phyloP scores from a whole-genome alignment of 2,797 vertebrate species.

The Fringilla coelebs region DNA sequence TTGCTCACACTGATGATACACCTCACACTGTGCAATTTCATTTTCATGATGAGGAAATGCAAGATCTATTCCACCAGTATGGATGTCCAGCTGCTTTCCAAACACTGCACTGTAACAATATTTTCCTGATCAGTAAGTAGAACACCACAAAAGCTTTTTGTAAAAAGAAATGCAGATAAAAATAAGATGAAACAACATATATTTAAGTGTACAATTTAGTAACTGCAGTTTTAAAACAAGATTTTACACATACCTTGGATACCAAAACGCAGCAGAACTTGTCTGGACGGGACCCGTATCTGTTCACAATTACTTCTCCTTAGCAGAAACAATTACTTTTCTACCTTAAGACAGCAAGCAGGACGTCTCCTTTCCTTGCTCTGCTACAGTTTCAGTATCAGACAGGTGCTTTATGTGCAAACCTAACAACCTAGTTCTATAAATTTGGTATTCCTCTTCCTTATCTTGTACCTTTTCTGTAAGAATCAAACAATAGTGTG shows the following conservation, averaged over 20 bases:
- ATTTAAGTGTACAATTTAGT: neutral
- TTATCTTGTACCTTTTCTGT: neutral
- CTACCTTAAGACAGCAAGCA: neutral
- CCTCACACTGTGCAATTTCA: conserved; percentile 94
- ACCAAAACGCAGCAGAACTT: neutral
- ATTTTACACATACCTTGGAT: neutral
- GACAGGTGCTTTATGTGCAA: neutral
- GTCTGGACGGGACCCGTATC: neutral
- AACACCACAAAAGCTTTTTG: neutral
- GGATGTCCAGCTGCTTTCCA: conserved; percentile 91
- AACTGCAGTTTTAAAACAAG: neutral
- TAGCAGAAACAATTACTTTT: neutral
- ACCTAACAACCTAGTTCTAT: neutral
- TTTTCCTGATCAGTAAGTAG: neutral
- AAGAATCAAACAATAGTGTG: neutral
- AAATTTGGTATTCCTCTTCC: neutral
- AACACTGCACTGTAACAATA: conserved; percentile 84
- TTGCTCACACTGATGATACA: conserved; percentile 87
- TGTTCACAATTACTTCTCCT: neutral
- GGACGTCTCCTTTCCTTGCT: neutral
- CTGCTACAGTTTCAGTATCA: neutral
- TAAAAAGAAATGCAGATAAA: neutral
- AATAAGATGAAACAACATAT: neutral
- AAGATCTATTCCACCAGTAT: conserved; percentile 91
- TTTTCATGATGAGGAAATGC: conserved; percentile 99